Evolutionary conservation across 2,797 vertebrate species (phyloP), one percentile per base, ranked within the genome.

Genomic region (Sphenopsis melanotis): DNA sequence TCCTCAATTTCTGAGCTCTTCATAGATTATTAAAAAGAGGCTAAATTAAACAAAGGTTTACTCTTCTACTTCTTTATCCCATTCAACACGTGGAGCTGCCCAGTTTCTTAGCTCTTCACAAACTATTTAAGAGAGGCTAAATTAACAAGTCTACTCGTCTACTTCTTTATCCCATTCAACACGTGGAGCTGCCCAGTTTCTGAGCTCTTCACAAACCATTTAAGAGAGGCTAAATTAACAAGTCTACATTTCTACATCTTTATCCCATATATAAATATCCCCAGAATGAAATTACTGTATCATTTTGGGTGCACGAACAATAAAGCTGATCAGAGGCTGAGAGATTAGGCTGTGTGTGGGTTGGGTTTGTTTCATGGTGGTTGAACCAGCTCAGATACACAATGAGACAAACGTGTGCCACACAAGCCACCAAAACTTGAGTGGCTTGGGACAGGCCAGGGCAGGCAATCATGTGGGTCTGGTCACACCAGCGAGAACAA

Each of bases 401-500:
- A 17, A 79, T 18, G 60, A 80, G 49, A 86, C 56, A 83, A 65
- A 83, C 2, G 5, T 37, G 37, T 68, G 30, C 57, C 79, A 78
- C 27, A 0, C 30, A 69, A 55, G 83, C 79, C 83, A 94, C 85
- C 66, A 87, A 81, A 93, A 49, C 66, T 42, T 0, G 0, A 82
- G 77, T 82, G 93, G 29, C 59, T 59, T 87, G 42, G 70, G 87
- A 63, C 80, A 87, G 69, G 74, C 24, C 66, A 42, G 69, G 71
- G 41, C 83, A 93, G 70, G 86, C 85, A 94, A 69, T 42, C 52
- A 26, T 32, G 77, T 60, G 83, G 88, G 69, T 91, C 85, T 34
- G 41, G 79, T 75, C 65, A 83, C 76, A 95, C 27, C 41, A 69
- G 39, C 1, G 8, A 87, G 80, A 95, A 95, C 92, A 95, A 92